Conservation (phyloP, 2,797 vertebrate species). For the Trachops cirrhosus region DNA sequence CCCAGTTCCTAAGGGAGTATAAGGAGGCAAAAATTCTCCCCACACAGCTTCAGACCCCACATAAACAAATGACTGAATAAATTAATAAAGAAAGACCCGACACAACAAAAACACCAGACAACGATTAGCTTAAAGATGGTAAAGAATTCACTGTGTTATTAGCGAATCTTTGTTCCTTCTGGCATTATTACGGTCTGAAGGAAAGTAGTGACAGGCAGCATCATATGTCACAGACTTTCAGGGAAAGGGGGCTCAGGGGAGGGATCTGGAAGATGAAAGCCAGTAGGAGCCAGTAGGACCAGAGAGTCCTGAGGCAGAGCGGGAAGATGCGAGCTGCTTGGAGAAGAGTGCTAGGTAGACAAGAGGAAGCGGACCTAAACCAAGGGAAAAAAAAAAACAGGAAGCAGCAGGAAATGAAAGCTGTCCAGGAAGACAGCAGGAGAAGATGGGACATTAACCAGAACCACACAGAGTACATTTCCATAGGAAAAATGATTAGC, state of each 20-base stretch:
- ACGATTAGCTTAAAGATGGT: background rate
- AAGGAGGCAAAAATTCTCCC: background rate
- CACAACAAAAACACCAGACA: background rate
- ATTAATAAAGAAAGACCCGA: background rate
- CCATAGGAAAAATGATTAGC: conserved; percentile 55
- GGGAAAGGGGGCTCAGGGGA: background rate
- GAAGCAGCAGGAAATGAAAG: conserved; percentile 37
- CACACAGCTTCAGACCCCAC: background rate
- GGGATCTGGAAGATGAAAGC: background rate
- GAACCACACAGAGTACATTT: conserved; percentile 58
- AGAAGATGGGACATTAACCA: conserved; percentile 23
- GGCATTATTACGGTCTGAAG: background rate
- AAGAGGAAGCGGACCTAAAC: background rate
- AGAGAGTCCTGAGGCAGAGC: background rate
- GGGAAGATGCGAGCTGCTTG: background rate
- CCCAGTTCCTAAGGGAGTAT: background rate
- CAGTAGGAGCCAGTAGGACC: background rate
- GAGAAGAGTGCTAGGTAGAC: background rate
- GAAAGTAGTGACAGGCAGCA: background rate
- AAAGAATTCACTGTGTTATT: background rate
- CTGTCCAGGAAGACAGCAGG: background rate
- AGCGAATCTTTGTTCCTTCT: background rate
- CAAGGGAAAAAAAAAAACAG: background rate
- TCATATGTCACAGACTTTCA: background rate
- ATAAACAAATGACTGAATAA: conserved; percentile 6